Evolutionary conservation across 1,140 invertebrate genomes (phyloP).

Genomic region (Drosophila gunungcola): DNA sequence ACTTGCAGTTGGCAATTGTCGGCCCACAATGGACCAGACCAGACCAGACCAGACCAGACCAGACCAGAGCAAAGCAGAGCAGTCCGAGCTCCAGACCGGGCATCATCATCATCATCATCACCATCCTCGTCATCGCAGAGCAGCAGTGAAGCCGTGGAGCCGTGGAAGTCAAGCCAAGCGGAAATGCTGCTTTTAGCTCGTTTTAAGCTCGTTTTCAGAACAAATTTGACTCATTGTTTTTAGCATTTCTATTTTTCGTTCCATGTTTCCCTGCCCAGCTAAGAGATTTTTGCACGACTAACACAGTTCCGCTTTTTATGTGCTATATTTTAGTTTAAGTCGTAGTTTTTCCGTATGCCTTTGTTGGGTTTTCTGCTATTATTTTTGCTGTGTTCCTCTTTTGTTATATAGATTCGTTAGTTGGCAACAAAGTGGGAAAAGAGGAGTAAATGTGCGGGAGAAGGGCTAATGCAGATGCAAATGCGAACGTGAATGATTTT

Average conservation of each 20-base stretch:
- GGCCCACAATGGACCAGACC: slow-evolving; percentile 54
- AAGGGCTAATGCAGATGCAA: slow-evolving; percentile 49
- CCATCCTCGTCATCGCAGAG: slow-evolving; percentile 9
- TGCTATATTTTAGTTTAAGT: slow-evolving; percentile 58
- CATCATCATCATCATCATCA: slow-evolving; percentile 31
- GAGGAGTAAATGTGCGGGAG: slow-evolving; percentile 5
- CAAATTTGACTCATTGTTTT: slow-evolving; percentile 45
- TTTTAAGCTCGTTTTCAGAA: slow-evolving; percentile 74
- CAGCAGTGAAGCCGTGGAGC: slow-evolving; percentile 39
- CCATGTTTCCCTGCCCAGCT: slow-evolving; percentile 12
- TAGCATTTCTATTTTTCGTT: slow-evolving; percentile 46
- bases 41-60: slow-evolving; percentile 2
- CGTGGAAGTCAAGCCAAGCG: slow-evolving; percentile 76
- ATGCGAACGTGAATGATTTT: slow-evolving; percentile 72
- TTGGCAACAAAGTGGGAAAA: slow-evolving; percentile 56
- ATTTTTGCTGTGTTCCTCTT: slow-evolving; percentile 39
- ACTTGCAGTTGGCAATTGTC: slow-evolving; percentile 63
- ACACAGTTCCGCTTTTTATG: slow-evolving; percentile 69
- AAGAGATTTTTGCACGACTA: slow-evolving; percentile 70
- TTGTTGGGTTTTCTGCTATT: slow-evolving; percentile 35
- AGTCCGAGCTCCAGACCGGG: slow-evolving; percentile 13
- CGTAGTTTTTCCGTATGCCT: slow-evolving; percentile 22
- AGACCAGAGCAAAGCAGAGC: too few species aligned
- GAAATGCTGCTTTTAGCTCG: slow-evolving; percentile 81
- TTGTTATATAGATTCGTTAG: slow-evolving; percentile 73